These are phyloP conservation scores for Calephelis virginiensis DNA, from an alignment of 1,140 invertebrate species.

Conservation along the genomic window DNA sequence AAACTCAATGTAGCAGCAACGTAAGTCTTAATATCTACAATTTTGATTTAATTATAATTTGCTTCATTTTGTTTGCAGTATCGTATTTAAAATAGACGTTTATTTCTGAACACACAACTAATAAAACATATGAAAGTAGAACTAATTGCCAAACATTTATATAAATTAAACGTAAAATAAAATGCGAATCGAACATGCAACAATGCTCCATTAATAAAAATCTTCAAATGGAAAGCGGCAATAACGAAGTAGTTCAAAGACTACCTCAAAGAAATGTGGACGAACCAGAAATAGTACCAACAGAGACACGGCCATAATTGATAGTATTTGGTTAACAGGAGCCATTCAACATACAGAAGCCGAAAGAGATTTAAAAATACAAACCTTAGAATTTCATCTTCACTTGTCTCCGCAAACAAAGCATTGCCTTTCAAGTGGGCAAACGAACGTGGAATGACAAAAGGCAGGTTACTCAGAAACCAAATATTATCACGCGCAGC, in stretches of 20 bases:
- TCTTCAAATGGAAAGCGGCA: constrained; percentile 24
- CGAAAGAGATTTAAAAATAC: constrained; percentile 64
- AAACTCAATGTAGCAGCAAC: too few species aligned
- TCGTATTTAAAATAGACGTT: too few species aligned
- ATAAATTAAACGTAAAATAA: too few species aligned
- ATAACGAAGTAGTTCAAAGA: constrained; percentile 26
- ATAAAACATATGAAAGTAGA: too few species aligned
- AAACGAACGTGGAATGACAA: constrained; percentile 55
- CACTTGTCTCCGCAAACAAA: constrained; percentile 64
- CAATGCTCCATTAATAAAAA: constrained; percentile 20
- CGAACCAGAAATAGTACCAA: constrained; percentile 32
- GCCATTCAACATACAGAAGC: constrained; percentile 68
- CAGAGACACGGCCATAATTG: constrained; percentile 52
- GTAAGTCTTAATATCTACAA: too few species aligned
- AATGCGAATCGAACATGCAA: not conserved
- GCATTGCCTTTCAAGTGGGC: constrained; percentile 56
- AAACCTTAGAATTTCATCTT: constrained; percentile 61
- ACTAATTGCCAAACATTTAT: too few species aligned
- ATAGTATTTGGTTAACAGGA: constrained; percentile 64
- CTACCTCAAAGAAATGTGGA: constrained; percentile 33
- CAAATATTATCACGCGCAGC: constrained; percentile 73
- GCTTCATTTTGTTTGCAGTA: too few species aligned
- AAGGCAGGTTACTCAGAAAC: constrained; percentile 57
- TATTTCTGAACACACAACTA: too few species aligned
- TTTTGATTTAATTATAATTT: too few species aligned